Evolutionary conservation across 2,113 vertebrate species (phyloP), one percentile per base, ranked within the genome.

Genomic region (Halcyon senegalensis): DNA sequence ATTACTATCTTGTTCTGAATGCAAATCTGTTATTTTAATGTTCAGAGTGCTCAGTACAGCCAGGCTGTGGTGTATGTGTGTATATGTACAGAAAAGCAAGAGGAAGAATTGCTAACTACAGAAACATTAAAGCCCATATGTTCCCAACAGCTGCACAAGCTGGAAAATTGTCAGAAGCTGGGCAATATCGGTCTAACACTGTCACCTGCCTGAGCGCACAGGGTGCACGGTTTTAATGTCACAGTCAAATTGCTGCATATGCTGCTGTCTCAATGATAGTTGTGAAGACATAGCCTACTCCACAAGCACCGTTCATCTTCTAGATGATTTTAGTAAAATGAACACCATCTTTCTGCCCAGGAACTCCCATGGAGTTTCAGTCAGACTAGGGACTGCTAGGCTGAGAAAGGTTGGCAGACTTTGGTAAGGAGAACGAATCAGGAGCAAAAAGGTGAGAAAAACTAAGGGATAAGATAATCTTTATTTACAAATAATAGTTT

Each of bases 41-140:
- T 43, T 90, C 11, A 9, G 19, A 6, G 33, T 53, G 35, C 48
- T 89, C 53, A 41, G 24, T 0, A 75, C 56, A 91, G 35, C 23
- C 44, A 73, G 50, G 41, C 70, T 46, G 48, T 37, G 28, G 20
- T 27, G 17, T 53, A 11, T 16, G 33, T 43, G 30, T 46, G 43
- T 27, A 39, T 67, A 68, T 1, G 0, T 23, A 83, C 75, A 44
- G 68, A 50, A 89, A 78, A 53, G 33, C 44, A 56, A 84, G 58
- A 72, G 24, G 39, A 72, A 76, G 39, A 84, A 67, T 46, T 0
- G 0, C 56, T 82, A 87, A 84, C n/a, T 39, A 58, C 76, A 80
- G 77, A 69, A 84, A 67, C 14, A 53, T 75, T 84, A 87, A 93
- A 33, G 20, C 8, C 56, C 90, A 87, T 88, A 82, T 96, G 93